Conservation (phyloP, 2,113 vertebrate genomes). For the Strigops habroptila region DNA sequence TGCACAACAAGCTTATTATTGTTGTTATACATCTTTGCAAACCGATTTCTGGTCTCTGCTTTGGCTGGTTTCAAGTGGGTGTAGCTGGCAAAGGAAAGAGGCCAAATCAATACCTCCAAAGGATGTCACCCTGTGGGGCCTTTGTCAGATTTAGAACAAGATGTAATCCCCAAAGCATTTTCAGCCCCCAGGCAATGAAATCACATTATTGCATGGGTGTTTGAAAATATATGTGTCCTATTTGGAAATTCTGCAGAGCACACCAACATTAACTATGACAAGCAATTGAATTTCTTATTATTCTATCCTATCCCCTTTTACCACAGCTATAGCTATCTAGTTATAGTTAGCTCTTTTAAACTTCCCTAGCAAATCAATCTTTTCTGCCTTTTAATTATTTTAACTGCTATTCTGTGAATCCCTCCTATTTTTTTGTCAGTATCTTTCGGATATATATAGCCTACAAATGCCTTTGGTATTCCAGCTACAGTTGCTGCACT, state of each 20-base stretch:
- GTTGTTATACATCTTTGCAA: background rate
- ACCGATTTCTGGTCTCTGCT: background rate
- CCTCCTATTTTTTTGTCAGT: background rate
- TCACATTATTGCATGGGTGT: background rate
- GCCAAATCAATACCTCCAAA: background rate
- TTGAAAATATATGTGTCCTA: background rate
- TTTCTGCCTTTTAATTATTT: background rate
- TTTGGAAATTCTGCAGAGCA: background rate
- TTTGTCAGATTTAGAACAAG: background rate
- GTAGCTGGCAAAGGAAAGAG: background rate
- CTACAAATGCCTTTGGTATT: background rate
- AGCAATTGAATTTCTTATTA: background rate
- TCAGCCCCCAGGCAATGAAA: background rate
- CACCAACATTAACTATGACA: background rate
- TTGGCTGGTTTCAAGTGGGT: background rate
- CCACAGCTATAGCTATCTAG: background rate
- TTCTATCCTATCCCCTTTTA: background rate
- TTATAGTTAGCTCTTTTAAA: background rate
- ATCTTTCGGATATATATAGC: background rate
- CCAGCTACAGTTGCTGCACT: background rate
- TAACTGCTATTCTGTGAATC: background rate
- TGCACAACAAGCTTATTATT: background rate
- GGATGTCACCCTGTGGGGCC: background rate
- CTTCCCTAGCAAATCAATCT: background rate
- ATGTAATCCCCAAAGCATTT: background rate